phyloP scores from a whole-genome alignment of 1,140 invertebrate species.

The Eulimnadia texana region DNA sequence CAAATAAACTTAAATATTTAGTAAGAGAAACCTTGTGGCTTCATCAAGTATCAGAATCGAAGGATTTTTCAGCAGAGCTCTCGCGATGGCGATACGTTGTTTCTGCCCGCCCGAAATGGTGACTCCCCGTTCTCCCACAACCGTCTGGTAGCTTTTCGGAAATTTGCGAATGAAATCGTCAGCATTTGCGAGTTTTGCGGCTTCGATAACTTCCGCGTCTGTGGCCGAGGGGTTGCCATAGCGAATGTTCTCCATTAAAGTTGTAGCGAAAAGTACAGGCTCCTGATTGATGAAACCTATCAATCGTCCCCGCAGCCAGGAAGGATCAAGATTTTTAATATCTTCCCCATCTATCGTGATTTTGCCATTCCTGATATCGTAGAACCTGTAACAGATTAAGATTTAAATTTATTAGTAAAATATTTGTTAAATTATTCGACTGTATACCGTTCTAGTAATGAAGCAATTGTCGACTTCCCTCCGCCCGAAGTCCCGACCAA shows the following conservation, averaged over 20 bases:
- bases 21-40: constrained; percentile 54
- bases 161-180: constrained; percentile 75
- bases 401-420: not conserved
- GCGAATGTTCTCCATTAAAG: constrained; percentile 84
- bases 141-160: constrained; percentile 68
- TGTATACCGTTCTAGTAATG: constrained; percentile 61
- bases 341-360: constrained; percentile 67
- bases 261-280: constrained; percentile 78
- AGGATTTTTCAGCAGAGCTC: constrained; percentile 75
- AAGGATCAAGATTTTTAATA: constrained; percentile 56
- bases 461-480: constrained; percentile 81
- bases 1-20: constrained; percentile 15
- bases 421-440: not conserved
- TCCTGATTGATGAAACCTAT: constrained; percentile 88
- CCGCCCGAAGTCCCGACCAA: constrained; percentile 79
- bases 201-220: constrained; percentile 52
- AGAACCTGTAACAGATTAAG: constrained; percentile 44
- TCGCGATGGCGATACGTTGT: constrained; percentile 76
- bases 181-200: constrained; percentile 76
- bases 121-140: constrained; percentile 77
- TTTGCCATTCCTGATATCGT: constrained; percentile 58
- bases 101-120: constrained; percentile 82
- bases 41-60: constrained; percentile 74
- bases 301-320: constrained; percentile 64
- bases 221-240: constrained; percentile 54